phyloP scores from a whole-genome alignment of 92 coral and sea anemone species.

The Meandrina meandrites region DNA sequence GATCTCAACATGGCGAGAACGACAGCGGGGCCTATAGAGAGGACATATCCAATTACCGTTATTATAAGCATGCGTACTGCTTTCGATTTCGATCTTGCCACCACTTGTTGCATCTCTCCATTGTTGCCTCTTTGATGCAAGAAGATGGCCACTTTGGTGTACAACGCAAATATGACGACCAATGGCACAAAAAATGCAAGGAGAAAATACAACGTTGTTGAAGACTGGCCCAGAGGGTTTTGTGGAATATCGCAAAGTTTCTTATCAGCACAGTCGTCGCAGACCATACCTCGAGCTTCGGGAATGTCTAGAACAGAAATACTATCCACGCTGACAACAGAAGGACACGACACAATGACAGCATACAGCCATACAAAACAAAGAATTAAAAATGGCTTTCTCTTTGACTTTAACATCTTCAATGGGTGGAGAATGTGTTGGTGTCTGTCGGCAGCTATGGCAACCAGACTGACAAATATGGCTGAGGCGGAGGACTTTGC shows the following conservation, averaged over 20 bases:
- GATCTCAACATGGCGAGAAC: conserved; percentile 49
- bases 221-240: conserved; percentile 42
- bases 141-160: conserved; percentile 41
- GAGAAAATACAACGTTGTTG: conserved; percentile 64
- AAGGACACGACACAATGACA: conserved; percentile 44
- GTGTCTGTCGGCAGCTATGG: conserved; percentile 11
- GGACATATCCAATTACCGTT: conserved; percentile 25
- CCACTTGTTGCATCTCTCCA: conserved; percentile 27
- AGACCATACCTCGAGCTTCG: conserved; percentile 48
- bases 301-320: conserved; percentile 46
- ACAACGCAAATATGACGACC: conserved; percentile 20
- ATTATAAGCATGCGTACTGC: background rate
- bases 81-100: background rate
- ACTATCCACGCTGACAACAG: conserved; percentile 38
- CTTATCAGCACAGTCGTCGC: background rate
- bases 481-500: background rate
- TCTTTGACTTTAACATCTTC: conserved; percentile 26
- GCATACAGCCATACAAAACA: conserved; percentile 56
- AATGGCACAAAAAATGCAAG: conserved; percentile 59
- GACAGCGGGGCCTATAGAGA: conserved; percentile 49
- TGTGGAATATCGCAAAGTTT: conserved; percentile 61
- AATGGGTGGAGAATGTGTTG: background rate
- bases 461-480: conserved; percentile 11
- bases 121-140: conserved; percentile 41
- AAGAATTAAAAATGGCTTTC: conserved; percentile 47